These are phyloP conservation scores for Rhagoletis zephyria DNA, from an alignment of 1,140 invertebrate species.

Conservation along the genomic window DNA sequence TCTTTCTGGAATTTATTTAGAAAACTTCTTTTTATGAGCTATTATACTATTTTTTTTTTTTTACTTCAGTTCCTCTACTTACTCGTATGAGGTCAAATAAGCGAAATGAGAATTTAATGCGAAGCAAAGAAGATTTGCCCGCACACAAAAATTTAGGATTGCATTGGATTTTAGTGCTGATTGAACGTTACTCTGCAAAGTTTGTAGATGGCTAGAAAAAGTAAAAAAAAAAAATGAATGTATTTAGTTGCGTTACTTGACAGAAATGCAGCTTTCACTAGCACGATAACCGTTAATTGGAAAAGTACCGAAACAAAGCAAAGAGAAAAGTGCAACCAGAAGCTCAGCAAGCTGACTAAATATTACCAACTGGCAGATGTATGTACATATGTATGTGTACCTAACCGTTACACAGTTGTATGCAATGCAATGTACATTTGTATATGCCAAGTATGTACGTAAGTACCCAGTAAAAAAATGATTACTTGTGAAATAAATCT, in stretches of 20 bases:
- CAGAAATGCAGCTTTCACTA: neutral
- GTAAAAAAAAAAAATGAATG: no score
- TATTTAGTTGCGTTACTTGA: neutral
- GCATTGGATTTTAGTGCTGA: neutral
- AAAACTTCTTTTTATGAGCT: no score
- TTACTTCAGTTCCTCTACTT: no score
- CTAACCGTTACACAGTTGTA: neutral
- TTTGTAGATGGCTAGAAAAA: neutral
- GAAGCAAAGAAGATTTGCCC: no score
- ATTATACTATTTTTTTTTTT: no score
- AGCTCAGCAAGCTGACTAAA: neutral
- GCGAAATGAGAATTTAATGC: no score
- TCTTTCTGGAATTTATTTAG: no score
- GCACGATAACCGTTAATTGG: constrained; percentile 30
- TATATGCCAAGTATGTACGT: neutral
- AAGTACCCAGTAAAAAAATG: no score
- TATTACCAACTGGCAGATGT: neutral
- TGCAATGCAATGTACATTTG: neutral
- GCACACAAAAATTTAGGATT: neutral
- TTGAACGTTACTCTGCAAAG: neutral
- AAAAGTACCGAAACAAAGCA: constrained; percentile 5
- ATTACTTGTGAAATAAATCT: no score
- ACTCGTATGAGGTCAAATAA: no score
- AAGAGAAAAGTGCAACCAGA: neutral
- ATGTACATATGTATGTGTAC: neutral